Conservation (phyloP, 2,797 vertebrate species). For the Coluber constrictor region DNA sequence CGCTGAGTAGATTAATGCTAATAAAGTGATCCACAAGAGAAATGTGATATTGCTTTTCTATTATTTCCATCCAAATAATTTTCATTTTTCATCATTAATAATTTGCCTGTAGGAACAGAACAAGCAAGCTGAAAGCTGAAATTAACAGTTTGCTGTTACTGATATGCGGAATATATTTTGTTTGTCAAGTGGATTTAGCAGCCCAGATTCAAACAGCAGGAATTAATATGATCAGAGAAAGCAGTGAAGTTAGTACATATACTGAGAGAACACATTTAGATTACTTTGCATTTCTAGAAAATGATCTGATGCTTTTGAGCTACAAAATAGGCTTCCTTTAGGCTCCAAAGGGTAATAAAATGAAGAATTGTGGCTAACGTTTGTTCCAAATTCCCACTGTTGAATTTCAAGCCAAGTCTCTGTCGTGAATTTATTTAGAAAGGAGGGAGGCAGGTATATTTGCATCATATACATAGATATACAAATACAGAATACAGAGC, state of each 20-base stretch:
- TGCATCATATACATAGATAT: background rate
- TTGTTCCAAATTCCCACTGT: background rate
- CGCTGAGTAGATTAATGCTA: conserved; percentile 3
- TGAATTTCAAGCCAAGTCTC: background rate
- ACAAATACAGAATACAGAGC: background rate
- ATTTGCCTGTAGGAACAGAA: background rate
- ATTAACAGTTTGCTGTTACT: background rate
- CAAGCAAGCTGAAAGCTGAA: conserved; percentile 8
- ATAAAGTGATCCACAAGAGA: background rate
- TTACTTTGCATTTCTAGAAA: conserved; percentile 4
- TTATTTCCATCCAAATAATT: conserved; percentile 14
- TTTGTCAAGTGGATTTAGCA: background rate
- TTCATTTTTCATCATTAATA: conserved; percentile 13
- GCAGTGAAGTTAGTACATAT: background rate
- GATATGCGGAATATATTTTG: background rate
- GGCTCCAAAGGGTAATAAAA: background rate
- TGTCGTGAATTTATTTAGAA: background rate
- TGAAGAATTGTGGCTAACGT: background rate
- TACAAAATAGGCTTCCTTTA: background rate
- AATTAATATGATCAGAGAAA: conserved; percentile 2
- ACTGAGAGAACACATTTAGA: background rate
- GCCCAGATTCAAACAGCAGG: background rate
- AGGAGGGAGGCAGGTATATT: rapidly evolving
- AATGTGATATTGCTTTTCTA: conserved; percentile 3
- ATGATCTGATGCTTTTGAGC: background rate